Evolutionary conservation across 2,797 vertebrate genomes (phyloP), one percentile per base, ranked within the genome.

Genomic region (Chelon auratus): DNA sequence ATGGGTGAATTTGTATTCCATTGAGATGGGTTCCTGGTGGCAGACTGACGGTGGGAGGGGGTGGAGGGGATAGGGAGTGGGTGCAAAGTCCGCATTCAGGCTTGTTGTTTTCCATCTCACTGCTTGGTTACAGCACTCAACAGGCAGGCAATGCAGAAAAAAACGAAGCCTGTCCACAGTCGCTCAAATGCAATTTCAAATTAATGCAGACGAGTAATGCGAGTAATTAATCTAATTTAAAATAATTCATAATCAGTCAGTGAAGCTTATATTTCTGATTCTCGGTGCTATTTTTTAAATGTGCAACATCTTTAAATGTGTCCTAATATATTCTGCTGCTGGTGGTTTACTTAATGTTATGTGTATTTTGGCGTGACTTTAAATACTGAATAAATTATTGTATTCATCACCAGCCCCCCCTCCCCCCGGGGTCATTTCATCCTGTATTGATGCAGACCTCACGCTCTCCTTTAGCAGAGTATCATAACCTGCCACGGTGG

Each of bases 1-100:
- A 92, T 87, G 90, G 87, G 70, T 90, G 84, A 89, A 91, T 93
- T 92, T 92, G 85, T 91, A 89, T 92, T 89, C 87, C 85, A 81
- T 68, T 82, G 86, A 90, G 86, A 85, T 68, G 79, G 68, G 85
- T 77, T 88, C 81, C 85, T 76, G 77, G 76, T 86, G 82, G 78
- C 33, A 63, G 77, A 62, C 54, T 60, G 81, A 77, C 72, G 80
- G 78, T 30, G 18, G 43, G 52, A 8, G 37, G 26, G 18, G 26
- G 22, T 9, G 62, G 33, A 53, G 72, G 7, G 47, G 48, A 42
- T 0, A 20, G 54, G 43, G 64, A 33, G 42, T 59, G 78, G 83
- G 87, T 79, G 78, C 91, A 90, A 91, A 93, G 90, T 92, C 89
- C 74, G 7, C 66, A 67, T 70, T 65, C 24, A 45, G 60, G 53